A percentile compares a stretch with the other conserved stretches of the same genome.
Conservation (phyloP, 1,140 invertebrate species). For the Drosophila elegans region DNA sequence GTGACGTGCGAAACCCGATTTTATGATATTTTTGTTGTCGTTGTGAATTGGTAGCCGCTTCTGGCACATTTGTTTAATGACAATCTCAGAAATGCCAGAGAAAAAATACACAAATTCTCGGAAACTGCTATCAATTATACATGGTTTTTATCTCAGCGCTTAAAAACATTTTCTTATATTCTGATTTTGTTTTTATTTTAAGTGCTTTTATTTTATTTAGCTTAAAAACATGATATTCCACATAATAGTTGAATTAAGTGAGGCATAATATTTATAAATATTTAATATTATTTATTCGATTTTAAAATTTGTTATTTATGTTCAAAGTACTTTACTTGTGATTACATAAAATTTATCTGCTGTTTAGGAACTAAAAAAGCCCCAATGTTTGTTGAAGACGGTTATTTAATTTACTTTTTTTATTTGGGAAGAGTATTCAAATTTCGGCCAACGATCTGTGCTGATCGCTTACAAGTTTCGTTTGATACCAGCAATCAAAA, state of each 20-base stretch:
- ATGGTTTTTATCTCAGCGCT: neutral
- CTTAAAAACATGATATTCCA: no score
- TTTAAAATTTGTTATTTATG: no score
- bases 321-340: no score
- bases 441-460: neutral
- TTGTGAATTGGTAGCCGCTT: conserved; percentile 60
- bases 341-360: no score
- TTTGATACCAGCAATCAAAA: conserved; percentile 70
- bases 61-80: conserved; percentile 83
- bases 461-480: conserved; percentile 23
- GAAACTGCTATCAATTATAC: conserved; percentile 17
- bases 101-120: conserved; percentile 14
- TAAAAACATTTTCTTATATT: no score
- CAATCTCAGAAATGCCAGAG: conserved; percentile 66
- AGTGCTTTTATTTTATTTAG: no score
- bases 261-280: no score
- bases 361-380: no score
- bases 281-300: no score
- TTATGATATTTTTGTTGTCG: conserved; percentile 45
- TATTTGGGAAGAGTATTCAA: conserved; percentile 26
- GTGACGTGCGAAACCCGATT: conserved; percentile 75
- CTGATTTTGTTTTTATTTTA: neutral
- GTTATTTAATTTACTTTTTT: no score
- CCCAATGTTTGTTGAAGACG: no score
- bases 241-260: no score